Percentiles rank a stretch among this genome's conserved stretches.
Evolutionary conservation across 2,797 vertebrate genomes (phyloP).

Genomic region (Gypaetus barbatus): DNA sequence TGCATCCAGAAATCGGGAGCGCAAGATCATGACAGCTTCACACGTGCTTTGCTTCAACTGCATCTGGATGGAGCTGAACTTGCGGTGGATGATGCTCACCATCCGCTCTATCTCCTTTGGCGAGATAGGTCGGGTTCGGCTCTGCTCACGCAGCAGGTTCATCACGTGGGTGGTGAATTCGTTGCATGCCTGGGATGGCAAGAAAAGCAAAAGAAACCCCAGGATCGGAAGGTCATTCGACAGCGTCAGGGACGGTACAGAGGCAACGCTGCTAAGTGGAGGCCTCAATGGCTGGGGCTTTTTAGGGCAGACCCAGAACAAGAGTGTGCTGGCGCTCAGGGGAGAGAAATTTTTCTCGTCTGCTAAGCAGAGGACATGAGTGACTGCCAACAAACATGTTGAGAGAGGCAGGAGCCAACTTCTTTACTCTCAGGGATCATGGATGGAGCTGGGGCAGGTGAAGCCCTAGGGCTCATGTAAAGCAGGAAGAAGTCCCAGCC

Average conservation of each 20-base stretch:
- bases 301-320: neutral
- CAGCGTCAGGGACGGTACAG: rapidly evolving
- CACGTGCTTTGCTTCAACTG: slow-evolving; percentile 98
- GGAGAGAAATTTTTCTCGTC: neutral
- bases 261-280: neutral
- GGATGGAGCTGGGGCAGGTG: neutral
- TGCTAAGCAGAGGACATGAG: neutral
- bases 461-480: neutral
- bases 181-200: slow-evolving; percentile 86
- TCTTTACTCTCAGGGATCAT: neutral
- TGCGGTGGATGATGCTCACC: slow-evolving; percentile 98
- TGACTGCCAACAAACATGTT: neutral
- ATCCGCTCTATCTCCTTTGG: slow-evolving; percentile 98
- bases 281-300: neutral
- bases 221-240: slow-evolving; percentile 50
- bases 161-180: slow-evolving; percentile 99
- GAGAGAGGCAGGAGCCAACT: neutral
- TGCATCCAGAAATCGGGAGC: slow-evolving; percentile 94
- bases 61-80: slow-evolving; percentile 99
- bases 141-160: slow-evolving; percentile 96
- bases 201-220: slow-evolving; percentile 54
- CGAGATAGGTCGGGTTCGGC: slow-evolving; percentile 93
- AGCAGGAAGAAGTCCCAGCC: neutral
- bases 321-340: neutral
- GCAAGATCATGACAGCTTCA: slow-evolving; percentile 98